These are phyloP conservation scores for Perccottus glenii DNA, from an alignment of 2,113 vertebrate species.

Conservation along the genomic window DNA sequence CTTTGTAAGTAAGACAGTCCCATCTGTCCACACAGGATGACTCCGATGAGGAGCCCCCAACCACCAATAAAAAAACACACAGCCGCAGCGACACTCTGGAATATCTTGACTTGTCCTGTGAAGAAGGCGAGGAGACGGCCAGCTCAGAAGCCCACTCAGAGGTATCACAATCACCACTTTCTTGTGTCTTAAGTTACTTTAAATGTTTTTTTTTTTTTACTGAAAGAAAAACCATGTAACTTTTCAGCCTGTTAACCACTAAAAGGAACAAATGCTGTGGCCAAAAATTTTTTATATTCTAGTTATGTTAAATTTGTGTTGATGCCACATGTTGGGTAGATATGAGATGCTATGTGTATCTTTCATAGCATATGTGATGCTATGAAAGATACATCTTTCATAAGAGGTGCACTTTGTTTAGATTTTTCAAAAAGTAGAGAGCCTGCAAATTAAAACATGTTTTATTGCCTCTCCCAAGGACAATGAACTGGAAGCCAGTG, in stretches of 20 bases:
- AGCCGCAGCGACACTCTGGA: conserved; percentile 72
- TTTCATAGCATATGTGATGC: too few relatives aligned
- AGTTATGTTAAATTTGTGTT: too few relatives aligned
- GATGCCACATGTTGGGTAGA: too few relatives aligned
- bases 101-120: conserved; percentile 85
- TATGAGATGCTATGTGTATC: too few relatives aligned
- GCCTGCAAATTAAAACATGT: background rate
- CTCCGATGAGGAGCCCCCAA: conserved; percentile 79
- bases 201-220: too few relatives aligned
- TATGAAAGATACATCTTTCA: too few relatives aligned
- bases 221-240: too few relatives aligned
- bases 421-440: too few relatives aligned
- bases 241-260: too few relatives aligned
- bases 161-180: conserved; percentile 10
- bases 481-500: conserved; percentile 84
- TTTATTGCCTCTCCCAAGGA: conserved; percentile 75
- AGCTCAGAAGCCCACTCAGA: conserved; percentile 76
- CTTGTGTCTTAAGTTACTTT: background rate
- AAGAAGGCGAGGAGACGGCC: conserved; percentile 86
- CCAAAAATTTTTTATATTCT: too few relatives aligned
- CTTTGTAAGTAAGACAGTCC: conserved; percentile 6
- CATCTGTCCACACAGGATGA: conserved; percentile 78
- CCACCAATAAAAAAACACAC: conserved; percentile 61
- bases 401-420: background rate
- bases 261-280: too few relatives aligned